phyloP scores from a whole-genome alignment of 2,888 invertebrate genomes.

The Heliothis peltigera region DNA sequence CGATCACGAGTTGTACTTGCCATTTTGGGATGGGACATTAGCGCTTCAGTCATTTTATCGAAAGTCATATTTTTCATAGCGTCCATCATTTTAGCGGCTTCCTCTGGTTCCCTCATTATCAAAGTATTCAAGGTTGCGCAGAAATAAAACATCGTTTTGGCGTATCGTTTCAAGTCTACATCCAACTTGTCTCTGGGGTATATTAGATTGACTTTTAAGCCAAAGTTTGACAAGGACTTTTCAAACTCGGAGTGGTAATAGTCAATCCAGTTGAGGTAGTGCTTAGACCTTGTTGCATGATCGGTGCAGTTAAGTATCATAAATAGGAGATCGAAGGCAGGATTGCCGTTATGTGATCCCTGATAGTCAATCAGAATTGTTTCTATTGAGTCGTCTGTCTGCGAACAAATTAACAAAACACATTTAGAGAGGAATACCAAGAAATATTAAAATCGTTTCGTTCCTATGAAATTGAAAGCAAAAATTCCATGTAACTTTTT shows the following conservation, averaged over 20 bases:
- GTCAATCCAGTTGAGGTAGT: constrained; percentile 68
- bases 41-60: background rate
- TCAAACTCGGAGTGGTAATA: constrained; percentile 64
- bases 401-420: background rate
- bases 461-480: too few relatives aligned
- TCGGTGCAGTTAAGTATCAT: constrained; percentile 66
- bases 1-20: background rate
- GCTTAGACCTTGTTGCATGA: constrained; percentile 58
- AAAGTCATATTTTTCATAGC: constrained; percentile 20
- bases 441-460: too few relatives aligned
- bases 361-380: constrained; percentile 34
- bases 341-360: constrained; percentile 43
- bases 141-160: constrained; percentile 1
- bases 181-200: constrained; percentile 64
- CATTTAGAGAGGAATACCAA: too few relatives aligned
- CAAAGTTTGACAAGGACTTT: constrained; percentile 55
- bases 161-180: constrained; percentile 53
- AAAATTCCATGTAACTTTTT: too few relatives aligned
- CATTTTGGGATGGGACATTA: background rate
- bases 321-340: constrained; percentile 67
- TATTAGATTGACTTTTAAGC: constrained; percentile 55
- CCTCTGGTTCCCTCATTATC: constrained; percentile 50
- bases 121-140: constrained; percentile 1
- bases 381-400: constrained; percentile 6
- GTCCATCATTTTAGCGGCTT: constrained; percentile 52